These are phyloP conservation scores for Sminthurides bifidus DNA, from an alignment of 1,140 invertebrate genomes.

Conservation along the genomic window DNA sequence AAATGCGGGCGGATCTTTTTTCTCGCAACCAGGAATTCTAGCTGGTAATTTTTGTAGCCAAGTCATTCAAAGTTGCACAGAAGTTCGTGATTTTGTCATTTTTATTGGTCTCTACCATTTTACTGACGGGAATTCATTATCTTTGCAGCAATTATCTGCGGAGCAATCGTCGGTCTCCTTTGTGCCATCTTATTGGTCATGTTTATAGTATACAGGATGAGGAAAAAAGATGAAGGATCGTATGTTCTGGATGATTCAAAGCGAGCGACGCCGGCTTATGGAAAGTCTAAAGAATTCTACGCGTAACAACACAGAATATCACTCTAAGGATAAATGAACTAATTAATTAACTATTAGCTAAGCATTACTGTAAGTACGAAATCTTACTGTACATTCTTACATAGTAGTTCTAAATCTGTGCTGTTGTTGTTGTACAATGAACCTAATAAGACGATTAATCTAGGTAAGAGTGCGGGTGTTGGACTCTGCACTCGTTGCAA, in stretches of 20 bases:
- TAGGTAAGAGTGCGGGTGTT: no score
- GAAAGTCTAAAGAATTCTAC: conserved; percentile 31
- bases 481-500: neutral
- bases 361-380: neutral
- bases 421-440: no score
- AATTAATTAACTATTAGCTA: neutral
- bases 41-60: conserved; percentile 52
- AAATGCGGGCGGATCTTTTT: conserved; percentile 56
- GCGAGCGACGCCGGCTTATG: conserved; percentile 61
- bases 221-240: conserved; percentile 98
- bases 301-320: conserved; percentile 26
- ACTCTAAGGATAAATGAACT: neutral
- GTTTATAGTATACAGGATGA: conserved; percentile 99
- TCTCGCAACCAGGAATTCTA: conserved; percentile 84
- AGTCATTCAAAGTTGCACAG: neutral
- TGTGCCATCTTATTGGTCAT: conserved; percentile 97
- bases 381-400: no score
- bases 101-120: neutral
- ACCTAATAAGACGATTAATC: no score
- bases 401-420: no score
- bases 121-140: conserved; percentile 16
- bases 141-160: conserved; percentile 85
- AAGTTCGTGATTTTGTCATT: neutral
- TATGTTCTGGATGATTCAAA: conserved; percentile 95
- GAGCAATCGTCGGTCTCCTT: conserved; percentile 89